phyloP scores from a whole-genome alignment of 2,888 invertebrate genomes.

The Parelbella ahira region DNA sequence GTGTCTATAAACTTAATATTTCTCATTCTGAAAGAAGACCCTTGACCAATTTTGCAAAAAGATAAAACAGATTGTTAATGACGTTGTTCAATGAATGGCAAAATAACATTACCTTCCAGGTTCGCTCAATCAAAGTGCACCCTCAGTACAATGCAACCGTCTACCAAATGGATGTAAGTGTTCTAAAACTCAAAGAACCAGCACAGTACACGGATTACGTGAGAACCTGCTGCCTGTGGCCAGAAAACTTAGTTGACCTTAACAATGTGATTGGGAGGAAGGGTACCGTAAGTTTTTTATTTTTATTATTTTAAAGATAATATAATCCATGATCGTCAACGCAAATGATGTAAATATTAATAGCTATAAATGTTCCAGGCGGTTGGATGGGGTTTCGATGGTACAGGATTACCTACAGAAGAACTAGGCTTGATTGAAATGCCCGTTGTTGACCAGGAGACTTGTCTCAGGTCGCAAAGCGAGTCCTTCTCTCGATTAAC shows the following conservation, averaged over 20 bases:
- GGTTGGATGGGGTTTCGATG: conserved; percentile 81
- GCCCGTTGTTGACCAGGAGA: conserved; percentile 81
- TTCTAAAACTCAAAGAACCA: conserved; percentile 72
- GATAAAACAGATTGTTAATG: no score
- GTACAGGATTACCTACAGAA: conserved; percentile 79
- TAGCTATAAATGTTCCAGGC: conserved; percentile 48
- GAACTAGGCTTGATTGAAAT: conserved; percentile 79
- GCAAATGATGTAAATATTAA: no score
- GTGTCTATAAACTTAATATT: no score
- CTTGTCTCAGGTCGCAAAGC: conserved; percentile 81
- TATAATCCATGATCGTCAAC: no score
- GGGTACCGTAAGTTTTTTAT: conserved; percentile 62
- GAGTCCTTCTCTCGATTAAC: conserved; percentile 82
- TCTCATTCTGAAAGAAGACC: no score
- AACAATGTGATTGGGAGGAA: conserved; percentile 65
- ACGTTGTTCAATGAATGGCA: no score
- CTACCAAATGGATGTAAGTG: conserved; percentile 79
- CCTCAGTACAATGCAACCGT: conserved; percentile 78
- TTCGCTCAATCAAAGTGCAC: conserved; percentile 70
- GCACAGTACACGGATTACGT: conserved; percentile 77
- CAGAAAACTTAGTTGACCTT: conserved; percentile 58
- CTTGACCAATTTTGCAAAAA: no score
- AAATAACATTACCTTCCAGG: no score
- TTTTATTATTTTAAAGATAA: neutral
- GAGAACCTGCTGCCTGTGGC: conserved; percentile 83